Percentiles rank a stretch among this genome's conserved stretches.
Conservation (phyloP, 2,113 vertebrate genomes). For the Cromileptes altivelis region DNA sequence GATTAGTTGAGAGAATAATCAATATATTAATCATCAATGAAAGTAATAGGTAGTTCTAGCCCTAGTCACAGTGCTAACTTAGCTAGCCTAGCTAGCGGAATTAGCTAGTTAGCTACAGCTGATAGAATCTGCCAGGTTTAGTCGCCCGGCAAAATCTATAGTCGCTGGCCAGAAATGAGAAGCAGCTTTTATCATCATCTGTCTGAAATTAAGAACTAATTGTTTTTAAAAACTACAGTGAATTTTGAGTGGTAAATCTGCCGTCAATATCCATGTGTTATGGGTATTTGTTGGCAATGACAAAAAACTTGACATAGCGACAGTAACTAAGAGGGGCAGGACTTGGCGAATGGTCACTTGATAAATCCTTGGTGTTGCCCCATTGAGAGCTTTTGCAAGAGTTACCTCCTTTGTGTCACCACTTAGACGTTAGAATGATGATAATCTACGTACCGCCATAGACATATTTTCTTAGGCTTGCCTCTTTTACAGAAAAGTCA, state of each 20-base stretch:
- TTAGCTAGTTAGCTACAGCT: no score
- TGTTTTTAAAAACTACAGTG: neutral
- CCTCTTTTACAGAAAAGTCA: constrained; percentile 3
- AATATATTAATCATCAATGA: no score
- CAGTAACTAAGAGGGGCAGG: neutral
- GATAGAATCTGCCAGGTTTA: no score
- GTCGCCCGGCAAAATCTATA: neutral
- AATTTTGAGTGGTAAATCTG: neutral
- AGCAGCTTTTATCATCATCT: neutral
- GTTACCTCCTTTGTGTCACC: neutral
- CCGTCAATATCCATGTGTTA: neutral
- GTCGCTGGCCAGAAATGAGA: neutral
- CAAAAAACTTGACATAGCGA: no score
- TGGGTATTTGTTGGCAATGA: neutral
- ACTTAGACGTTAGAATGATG: neutral
- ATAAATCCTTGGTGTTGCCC: neutral
- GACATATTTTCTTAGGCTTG: neutral
- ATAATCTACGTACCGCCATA: neutral
- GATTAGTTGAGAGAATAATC: no score
- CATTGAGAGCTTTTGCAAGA: neutral
- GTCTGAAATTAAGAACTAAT: neutral
- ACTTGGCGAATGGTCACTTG: neutral
- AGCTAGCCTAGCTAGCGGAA: no score
- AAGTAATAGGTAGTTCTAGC: no score
- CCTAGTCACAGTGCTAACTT: no score